Conservation (phyloP, 2,888 invertebrate genomes). For the Ectemnius continuus region DNA sequence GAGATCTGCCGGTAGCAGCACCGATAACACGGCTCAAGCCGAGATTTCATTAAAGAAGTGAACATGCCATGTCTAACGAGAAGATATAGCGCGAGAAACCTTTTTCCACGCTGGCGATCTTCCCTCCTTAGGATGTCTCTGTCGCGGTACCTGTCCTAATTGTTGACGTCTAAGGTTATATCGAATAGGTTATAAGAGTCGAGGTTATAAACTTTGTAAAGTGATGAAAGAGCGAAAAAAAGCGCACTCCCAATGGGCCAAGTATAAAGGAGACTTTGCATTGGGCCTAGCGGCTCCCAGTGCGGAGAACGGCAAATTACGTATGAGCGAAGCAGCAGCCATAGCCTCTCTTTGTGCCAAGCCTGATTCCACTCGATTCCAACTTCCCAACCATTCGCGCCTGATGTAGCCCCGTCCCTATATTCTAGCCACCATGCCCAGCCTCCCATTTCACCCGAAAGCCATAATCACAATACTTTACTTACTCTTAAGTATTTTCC, state of each 20-base stretch:
- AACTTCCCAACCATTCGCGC: conserved; percentile 47
- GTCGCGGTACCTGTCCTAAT: conserved; percentile 15
- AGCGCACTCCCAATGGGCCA: conserved; percentile 12
- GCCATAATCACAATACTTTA: conserved; percentile 54
- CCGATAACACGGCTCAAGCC: no score
- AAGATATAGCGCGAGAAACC: no score
- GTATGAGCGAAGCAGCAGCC: conserved; percentile 61
- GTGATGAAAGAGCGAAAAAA: neutral
- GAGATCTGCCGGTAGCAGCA: no score
- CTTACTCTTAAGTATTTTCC: conserved; percentile 68
- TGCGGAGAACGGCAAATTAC: conserved; percentile 56
- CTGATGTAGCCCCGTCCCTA: conserved; percentile 24
- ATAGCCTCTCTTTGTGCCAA: conserved; percentile 66
- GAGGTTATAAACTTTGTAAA: conserved; percentile 63
- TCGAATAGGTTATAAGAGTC: conserved; percentile 72
- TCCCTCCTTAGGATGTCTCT: no score
- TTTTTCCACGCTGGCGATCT: no score
- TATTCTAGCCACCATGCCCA: conserved; percentile 33
- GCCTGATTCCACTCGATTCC: conserved; percentile 59
- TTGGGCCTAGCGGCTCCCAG: conserved; percentile 39
- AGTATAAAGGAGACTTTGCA: conserved; percentile 30
- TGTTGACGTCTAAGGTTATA: conserved; percentile 72
- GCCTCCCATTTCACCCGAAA: conserved; percentile 29
- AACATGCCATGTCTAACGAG: no score
- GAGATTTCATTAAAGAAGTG: no score